A percentile compares a stretch with the other conserved stretches of the same genome.
Evolutionary conservation across 2,797 vertebrate genomes (phyloP).

Genomic region (Chanos chanos): DNA sequence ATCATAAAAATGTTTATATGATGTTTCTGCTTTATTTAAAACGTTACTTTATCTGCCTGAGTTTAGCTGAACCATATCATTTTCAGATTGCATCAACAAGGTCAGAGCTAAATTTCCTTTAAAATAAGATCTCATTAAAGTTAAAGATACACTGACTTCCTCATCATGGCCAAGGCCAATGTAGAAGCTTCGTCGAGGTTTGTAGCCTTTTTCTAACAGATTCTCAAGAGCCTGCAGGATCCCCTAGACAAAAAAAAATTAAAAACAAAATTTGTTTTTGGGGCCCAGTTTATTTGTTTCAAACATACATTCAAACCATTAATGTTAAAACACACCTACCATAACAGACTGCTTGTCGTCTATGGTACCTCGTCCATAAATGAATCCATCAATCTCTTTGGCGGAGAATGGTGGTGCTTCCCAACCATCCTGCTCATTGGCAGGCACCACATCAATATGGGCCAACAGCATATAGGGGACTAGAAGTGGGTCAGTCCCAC

Average conservation of each 20-base stretch:
- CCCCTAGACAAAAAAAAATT: constrained; percentile 65
- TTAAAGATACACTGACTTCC: constrained; percentile 64
- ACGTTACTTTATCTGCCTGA: no score
- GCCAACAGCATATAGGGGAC: constrained; percentile 88
- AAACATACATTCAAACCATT: no score
- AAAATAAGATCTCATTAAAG: not conserved
- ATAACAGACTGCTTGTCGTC: constrained; percentile 88
- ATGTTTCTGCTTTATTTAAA: no score
- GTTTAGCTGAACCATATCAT: no score
- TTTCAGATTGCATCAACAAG: no score
- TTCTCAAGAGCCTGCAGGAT: constrained; percentile 90
- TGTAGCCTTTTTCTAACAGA: constrained; percentile 79
- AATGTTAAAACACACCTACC: constrained; percentile 61
- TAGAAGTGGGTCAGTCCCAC: constrained; percentile 73
- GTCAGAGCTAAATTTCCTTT: no score
- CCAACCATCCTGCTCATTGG: constrained; percentile 82
- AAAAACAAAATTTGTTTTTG: constrained; percentile 10
- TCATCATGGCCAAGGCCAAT: constrained; percentile 91
- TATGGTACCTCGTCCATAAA: constrained; percentile 89
- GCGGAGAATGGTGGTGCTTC: constrained; percentile 90
- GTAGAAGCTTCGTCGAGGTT: constrained; percentile 84
- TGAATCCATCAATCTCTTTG: constrained; percentile 82
- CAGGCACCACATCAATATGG: constrained; percentile 96
- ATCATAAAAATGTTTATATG: not conserved
- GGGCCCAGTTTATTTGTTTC: no score